phyloP scores from a whole-genome alignment of 1,140 invertebrate genomes.

The Arctopsyche grandis region DNA sequence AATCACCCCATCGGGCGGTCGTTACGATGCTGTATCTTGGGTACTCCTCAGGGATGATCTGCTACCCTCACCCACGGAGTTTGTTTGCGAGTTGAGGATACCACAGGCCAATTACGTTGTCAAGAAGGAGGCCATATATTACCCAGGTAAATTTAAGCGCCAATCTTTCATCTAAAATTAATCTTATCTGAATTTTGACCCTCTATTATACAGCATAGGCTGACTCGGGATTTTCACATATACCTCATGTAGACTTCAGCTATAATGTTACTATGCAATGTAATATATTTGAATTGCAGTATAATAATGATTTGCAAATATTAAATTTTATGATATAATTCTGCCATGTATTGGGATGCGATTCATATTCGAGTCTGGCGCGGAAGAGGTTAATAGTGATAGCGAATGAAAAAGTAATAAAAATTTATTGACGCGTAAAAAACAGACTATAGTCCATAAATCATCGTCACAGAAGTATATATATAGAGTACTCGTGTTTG shows the following conservation, averaged over 20 bases:
- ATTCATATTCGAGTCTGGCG: too few species aligned
- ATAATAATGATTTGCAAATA: too few species aligned
- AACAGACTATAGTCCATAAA: conserved; percentile 15
- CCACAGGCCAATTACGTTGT: conserved; percentile 73
- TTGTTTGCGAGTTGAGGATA: conserved; percentile 74
- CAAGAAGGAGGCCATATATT: conserved; percentile 73
- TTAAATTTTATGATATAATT: too few species aligned
- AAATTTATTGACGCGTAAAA: conserved; percentile 27
- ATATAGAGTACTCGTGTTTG: neutral
- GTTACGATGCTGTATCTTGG: conserved; percentile 68
- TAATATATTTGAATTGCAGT: too few species aligned
- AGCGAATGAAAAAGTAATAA: conserved; percentile 8
- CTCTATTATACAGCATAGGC: too few species aligned
- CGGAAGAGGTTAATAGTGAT: neutral
- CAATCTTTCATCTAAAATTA: neutral
- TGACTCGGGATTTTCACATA: too few species aligned
- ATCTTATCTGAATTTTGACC: neutral
- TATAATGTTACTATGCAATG: too few species aligned
- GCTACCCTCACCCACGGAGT: conserved; percentile 69
- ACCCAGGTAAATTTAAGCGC: conserved; percentile 67
- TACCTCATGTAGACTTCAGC: too few species aligned
- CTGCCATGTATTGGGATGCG: too few species aligned
- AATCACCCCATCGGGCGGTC: conserved; percentile 55
- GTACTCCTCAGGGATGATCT: conserved; percentile 67
- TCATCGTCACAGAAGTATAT: conserved; percentile 12